phyloP scores from a whole-genome alignment of 2,888 invertebrate genomes.

The Tolmerus cingulatus region DNA sequence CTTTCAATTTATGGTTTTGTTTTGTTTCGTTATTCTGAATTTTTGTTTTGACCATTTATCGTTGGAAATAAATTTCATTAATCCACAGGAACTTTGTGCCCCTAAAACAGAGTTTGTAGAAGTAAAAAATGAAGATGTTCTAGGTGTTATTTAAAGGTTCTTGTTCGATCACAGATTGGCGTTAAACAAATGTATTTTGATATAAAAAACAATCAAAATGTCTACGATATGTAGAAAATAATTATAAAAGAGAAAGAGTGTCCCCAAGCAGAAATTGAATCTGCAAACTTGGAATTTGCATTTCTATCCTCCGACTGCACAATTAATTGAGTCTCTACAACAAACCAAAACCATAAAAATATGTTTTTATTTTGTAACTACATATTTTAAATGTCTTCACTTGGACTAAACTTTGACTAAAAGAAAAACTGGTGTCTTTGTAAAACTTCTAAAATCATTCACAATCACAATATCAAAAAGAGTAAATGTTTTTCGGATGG shows the following conservation, averaged over 20 bases:
- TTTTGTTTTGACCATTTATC: not conserved
- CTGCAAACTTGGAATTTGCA: no score
- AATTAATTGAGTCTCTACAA: not conserved
- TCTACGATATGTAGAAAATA: no score
- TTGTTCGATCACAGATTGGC: no score
- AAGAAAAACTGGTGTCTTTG: not conserved
- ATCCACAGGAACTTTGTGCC: no score
- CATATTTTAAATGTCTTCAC: not conserved
- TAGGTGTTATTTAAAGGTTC: no score
- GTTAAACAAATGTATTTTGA: no score
- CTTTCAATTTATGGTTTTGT: conserved; percentile 47
- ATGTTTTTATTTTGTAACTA: not conserved
- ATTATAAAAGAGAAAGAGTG: no score
- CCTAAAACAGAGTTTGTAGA: no score
- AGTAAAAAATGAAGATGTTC: no score
- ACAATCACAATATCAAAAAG: not conserved
- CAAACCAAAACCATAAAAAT: not conserved
- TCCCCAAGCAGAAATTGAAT: no score
- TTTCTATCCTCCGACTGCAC: not conserved
- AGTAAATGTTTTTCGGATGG: not conserved
- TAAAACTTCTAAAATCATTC: not conserved
- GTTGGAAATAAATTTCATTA: not conserved
- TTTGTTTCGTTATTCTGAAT: conserved; percentile 45
- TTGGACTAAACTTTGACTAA: not conserved
- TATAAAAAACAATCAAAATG: no score